A percentile compares a stretch with the other conserved stretches of the same genome.
Conservation (phyloP, 1,140 invertebrate species). For the Drosophila chauvacae region DNA sequence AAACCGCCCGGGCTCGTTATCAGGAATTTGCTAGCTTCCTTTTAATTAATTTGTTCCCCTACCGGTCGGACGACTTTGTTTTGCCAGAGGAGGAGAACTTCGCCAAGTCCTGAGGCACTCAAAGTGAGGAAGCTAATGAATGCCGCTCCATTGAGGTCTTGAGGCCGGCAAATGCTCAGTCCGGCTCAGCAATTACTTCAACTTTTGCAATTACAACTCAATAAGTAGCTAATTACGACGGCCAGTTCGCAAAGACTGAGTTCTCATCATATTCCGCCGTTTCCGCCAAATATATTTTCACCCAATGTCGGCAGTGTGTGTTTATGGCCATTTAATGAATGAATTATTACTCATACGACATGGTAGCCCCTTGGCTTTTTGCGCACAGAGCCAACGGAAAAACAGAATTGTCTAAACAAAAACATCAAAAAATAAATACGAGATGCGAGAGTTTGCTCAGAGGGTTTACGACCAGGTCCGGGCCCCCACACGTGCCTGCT, state of each 20-base stretch:
- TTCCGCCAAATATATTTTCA: conserved; percentile 48
- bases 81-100: conserved; percentile 45
- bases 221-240: conserved; percentile 70
- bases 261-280: conserved; percentile 35
- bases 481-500: conserved; percentile 15
- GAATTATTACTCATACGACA: conserved; percentile 62
- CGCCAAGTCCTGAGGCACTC: conserved; percentile 39
- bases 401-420: conserved; percentile 47
- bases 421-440: conserved; percentile 43
- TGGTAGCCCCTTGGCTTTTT: conserved; percentile 29
- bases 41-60: conserved; percentile 59
- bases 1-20: conserved; percentile 1
- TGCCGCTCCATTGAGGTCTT: conserved; percentile 20
- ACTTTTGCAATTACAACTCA: conserved; percentile 80
- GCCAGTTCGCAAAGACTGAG: not conserved
- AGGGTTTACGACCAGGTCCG: conserved; percentile 31
- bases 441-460: conserved; percentile 25
- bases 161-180: conserved; percentile 23
- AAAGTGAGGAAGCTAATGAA: conserved; percentile 50
- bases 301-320: not conserved
- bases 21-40: conserved; percentile 32
- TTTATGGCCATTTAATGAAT: conserved; percentile 62
- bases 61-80: conserved; percentile 36
- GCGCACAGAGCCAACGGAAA: conserved; percentile 24
- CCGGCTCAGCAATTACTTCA: conserved; percentile 60